A percentile compares a stretch with the other conserved stretches of the same genome.
These are phyloP conservation scores for Tachina lurida DNA, from an alignment of 2,888 invertebrate species.

Conservation along the genomic window DNA sequence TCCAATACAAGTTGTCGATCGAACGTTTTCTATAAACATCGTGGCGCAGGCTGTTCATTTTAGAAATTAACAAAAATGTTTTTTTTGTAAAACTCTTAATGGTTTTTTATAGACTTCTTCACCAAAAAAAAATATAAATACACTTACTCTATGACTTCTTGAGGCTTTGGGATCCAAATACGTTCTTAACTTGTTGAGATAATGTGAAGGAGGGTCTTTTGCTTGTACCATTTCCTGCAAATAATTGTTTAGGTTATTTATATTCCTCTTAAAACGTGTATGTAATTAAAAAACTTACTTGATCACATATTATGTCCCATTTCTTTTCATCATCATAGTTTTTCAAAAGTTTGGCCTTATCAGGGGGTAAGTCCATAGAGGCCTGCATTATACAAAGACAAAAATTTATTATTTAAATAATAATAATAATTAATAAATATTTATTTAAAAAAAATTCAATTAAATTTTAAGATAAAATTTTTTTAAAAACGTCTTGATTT, in stretches of 20 bases:
- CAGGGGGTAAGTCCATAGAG: conserved; percentile 99
- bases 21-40: no score
- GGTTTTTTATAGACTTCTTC: background rate
- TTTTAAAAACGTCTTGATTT: background rate
- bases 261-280: background rate
- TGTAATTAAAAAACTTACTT: conserved; percentile 85
- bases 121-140: background rate
- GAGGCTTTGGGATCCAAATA: conserved; percentile 98
- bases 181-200: conserved; percentile 96
- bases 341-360: conserved; percentile 97
- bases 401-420: background rate
- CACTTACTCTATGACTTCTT: conserved; percentile 94
- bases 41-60: background rate
- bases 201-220: conserved; percentile 98
- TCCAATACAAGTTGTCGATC: no score
- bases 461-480: no score
- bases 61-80: background rate
- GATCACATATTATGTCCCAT: conserved; percentile 99
- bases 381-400: conserved; percentile 87
- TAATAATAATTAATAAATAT: no score
- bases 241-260: background rate
- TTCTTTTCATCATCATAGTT: conserved; percentile 99
- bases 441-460: background rate
- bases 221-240: conserved; percentile 97
- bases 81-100: conserved; percentile 26